Percentiles rank a stretch among this genome's conserved stretches.
phyloP scores from a whole-genome alignment of 1,140 invertebrate species.

The Telenomus remus region DNA sequence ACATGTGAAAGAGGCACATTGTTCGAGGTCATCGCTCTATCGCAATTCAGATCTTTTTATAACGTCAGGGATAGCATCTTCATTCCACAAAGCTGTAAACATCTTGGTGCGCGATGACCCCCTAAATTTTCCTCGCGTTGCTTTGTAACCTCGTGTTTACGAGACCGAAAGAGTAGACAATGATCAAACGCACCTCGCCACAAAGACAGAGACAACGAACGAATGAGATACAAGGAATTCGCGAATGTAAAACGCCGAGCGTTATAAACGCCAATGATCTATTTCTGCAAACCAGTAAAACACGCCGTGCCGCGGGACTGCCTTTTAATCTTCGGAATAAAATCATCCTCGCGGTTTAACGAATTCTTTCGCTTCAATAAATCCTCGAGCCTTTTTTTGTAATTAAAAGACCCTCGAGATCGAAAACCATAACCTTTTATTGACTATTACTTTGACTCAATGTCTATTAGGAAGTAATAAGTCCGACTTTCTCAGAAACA shows the following conservation, averaged over 20 bases:
- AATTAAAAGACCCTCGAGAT: constrained; percentile 1
- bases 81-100: constrained; percentile 32
- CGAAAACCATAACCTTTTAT: not conserved
- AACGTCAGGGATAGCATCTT: constrained; percentile 4
- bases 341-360: constrained; percentile 37
- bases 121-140: constrained; percentile 38
- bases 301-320: constrained; percentile 14
- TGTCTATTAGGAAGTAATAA: not conserved
- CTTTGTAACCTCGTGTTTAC: constrained; percentile 16
- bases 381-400: constrained; percentile 4
- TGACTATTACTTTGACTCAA: not conserved
- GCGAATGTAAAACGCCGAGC: constrained; percentile 34
- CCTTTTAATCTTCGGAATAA: constrained; percentile 55
- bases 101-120: constrained; percentile 9
- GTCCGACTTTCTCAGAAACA: not conserved
- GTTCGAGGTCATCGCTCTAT: constrained; percentile 46
- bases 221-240: constrained; percentile 21
- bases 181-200: too few species aligned
- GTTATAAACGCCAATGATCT: constrained; percentile 36
- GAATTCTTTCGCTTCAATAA: constrained; percentile 9
- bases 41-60: constrained; percentile 30
- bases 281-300: constrained; percentile 50
- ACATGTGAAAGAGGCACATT: constrained; percentile 46
- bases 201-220: too few species aligned
- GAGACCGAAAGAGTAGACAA: constrained; percentile 12